Base-by-base conservation (phyloP, 2,888 invertebrate species). In the Phalera bucephala region DNA sequence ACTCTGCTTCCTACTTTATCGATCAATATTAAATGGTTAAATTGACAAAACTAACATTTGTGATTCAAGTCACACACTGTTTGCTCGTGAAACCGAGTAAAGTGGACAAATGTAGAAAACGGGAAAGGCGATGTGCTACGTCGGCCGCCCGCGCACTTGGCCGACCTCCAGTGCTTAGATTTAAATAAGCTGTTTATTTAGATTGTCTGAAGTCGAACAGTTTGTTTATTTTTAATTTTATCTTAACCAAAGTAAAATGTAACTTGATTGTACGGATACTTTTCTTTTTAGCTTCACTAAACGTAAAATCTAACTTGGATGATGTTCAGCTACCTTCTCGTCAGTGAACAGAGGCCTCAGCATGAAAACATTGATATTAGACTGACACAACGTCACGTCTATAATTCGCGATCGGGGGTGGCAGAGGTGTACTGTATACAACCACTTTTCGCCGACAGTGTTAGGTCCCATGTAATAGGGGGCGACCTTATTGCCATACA, bases 71-170 rank as follows among this genome's bases (percentile, higher is more conserved):
- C 78, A 76, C 73, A 71, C 57, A 72, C 78, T 80, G 81, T 84
- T 84, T 85, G 81, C 72, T 72, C 63, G 64, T 78, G 76, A 79
- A 78, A 80, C 72, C 76, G 78, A 82, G 79, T 78, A 73, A 71
- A 78, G 76, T 79, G 80, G 76, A 78, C 80, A 79, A 81, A 80
- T 76, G 69, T 71, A 68, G 72, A 70, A 74, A 73, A 75, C 73
- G 27, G 3, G 6, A 72, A 56, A 54, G 45, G 53, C 49, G 45
- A 48, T 44, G 49, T 53, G 53, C 37, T 40, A 28, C 12, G 13
- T 14, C 14, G 14, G 14, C 13, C 49, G 41, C 51, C 54, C 56
- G 68, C 54, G 64, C 67, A 61, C 70, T 83, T 86, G 85, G 86
- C 85, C 47, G 44, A 36, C 49, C 62, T 79, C 80, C 82, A 83